Base-by-base conservation (phyloP, 2,888 invertebrate genomes). In the Argyresthia goedartella region DNA sequence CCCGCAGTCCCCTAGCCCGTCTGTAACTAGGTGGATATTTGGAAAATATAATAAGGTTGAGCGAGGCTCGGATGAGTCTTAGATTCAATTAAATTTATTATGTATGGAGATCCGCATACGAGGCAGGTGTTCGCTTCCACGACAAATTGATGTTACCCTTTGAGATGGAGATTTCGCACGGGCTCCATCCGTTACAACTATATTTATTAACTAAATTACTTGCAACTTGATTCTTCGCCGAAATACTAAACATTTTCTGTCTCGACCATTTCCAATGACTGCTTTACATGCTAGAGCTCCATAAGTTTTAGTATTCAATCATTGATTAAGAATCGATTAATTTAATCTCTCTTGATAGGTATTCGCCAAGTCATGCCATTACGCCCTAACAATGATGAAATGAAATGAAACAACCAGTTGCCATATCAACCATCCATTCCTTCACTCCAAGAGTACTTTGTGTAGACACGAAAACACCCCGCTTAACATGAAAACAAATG, bases 51-150 rank as follows among this genome's bases (percentile, higher is more conserved):
- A 82, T 76, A 81, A 82, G 74, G 25, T 25, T 25, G 25, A 25
- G 71, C 67, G 67, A 70, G 69, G 71, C 73, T 71, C 67, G 81
- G 81, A 84, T 84, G 84, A 84, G 79, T 73, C 76, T 76, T 69
- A 73, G 76, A 84, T 85, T 84, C 84, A 82, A 85, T 85, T 84
- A 84, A 82, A 82, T 85, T 82, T 82, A 82, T 84, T 85, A 85
- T 85, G 85, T 85, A 85, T 86, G 85, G 77, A 84, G 80, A 84
- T 84, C 79, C 65, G 66, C 65, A 74, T 75, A 71, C 69, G 76
- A 78, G 76, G 74, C 76, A 74, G 76, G 76, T 76, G 79, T 73
- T 81, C 79, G 72, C 76, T 72, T 72, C 67, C 62, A 74, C 76
- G 72, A 72, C 79, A 76, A 81, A 80, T 82, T 81, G 66, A 65